These are phyloP conservation scores for Xanthia togata DNA, from an alignment of 2,888 invertebrate genomes.

Conservation along the genomic window DNA sequence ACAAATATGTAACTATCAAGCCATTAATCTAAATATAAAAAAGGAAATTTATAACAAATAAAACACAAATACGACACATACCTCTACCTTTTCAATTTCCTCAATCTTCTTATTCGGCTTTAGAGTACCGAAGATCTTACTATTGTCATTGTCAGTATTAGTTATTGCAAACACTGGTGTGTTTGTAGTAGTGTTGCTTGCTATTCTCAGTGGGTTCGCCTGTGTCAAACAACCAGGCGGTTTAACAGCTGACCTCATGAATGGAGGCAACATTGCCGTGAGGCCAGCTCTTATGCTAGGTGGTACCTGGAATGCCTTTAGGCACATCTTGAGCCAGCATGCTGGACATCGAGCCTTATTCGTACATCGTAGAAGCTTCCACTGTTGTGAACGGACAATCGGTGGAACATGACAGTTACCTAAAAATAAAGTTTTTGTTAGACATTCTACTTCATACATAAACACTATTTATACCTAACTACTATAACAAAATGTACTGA, in stretches of 20 bases:
- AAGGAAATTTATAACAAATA: slow-evolving; percentile 15
- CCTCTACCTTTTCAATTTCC: slow-evolving; percentile 83
- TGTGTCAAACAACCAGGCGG: slow-evolving; percentile 75
- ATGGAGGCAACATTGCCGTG: slow-evolving; percentile 92
- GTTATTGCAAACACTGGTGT: slow-evolving; percentile 79
- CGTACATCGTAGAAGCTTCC: slow-evolving; percentile 92
- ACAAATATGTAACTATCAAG: not conserved
- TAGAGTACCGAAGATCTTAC: slow-evolving; percentile 80
- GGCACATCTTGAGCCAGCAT: slow-evolving; percentile 96
- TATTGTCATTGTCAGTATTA: slow-evolving; percentile 80
- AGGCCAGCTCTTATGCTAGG: slow-evolving; percentile 92
- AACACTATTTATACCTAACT: not conserved
- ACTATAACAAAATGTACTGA: slow-evolving; percentile 63
- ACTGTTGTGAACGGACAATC: slow-evolving; percentile 92
- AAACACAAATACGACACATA: slow-evolving; percentile 59
- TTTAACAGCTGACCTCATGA: slow-evolving; percentile 88
- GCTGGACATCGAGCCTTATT: slow-evolving; percentile 95
- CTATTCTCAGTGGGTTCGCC: slow-evolving; percentile 81
- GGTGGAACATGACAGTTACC: slow-evolving; percentile 94
- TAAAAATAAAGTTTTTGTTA: slow-evolving; percentile 67
- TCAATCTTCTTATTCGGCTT: slow-evolving; percentile 82
- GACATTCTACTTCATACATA: slow-evolving; percentile 13
- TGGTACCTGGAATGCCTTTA: slow-evolving; percentile 95
- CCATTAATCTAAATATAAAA: slow-evolving; percentile 33
- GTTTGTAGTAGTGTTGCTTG: slow-evolving; percentile 71